Conservation (phyloP, 2,888 invertebrate genomes). For the Ectropis crepuscularia region DNA sequence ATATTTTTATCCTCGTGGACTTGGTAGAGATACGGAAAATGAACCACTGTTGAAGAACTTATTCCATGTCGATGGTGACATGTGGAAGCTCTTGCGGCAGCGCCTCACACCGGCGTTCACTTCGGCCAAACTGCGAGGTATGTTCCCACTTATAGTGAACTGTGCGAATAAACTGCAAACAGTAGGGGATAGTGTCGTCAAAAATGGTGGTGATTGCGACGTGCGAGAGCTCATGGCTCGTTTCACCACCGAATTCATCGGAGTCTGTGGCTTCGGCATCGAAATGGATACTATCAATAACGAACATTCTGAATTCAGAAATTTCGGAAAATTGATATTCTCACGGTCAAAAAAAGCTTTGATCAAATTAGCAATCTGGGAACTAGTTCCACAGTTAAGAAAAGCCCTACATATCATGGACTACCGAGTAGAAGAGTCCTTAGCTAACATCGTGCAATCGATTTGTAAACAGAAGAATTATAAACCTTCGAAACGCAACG, state of each 20-base stretch:
- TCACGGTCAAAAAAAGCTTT: constrained; percentile 41
- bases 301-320: constrained; percentile 58
- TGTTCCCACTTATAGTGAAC: constrained; percentile 69
- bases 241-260: constrained; percentile 67
- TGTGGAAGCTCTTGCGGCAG: constrained; percentile 67
- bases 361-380: constrained; percentile 46
- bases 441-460: constrained; percentile 50
- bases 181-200: constrained; percentile 51
- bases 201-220: constrained; percentile 54
- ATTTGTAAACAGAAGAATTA: constrained; percentile 60
- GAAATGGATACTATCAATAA: constrained; percentile 59
- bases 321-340: constrained; percentile 55
- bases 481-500: constrained; percentile 60
- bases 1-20: constrained; percentile 60
- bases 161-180: constrained; percentile 63
- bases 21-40: constrained; percentile 50
- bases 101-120: constrained; percentile 70
- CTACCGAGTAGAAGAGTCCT: constrained; percentile 38
- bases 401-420: constrained; percentile 42
- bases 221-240: constrained; percentile 63
- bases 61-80: constrained; percentile 65
- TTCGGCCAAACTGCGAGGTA: constrained; percentile 64
- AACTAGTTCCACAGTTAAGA: constrained; percentile 57
- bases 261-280: constrained; percentile 65
- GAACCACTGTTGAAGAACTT: constrained; percentile 61